phyloP scores from a whole-genome alignment of 1,140 invertebrate species.

The Zaprionus kolodkinae region DNA sequence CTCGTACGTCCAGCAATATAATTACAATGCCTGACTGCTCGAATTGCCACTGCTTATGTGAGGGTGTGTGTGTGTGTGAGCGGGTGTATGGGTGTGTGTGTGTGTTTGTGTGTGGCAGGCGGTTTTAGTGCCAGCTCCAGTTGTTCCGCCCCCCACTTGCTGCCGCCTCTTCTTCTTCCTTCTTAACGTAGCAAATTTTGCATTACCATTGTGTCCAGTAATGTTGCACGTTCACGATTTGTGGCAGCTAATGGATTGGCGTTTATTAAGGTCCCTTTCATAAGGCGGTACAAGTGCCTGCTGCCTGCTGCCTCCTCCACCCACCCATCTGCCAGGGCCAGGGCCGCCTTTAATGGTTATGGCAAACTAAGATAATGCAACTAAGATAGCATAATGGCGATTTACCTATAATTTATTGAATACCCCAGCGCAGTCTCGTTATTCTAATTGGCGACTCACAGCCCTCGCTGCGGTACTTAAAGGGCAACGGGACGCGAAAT shows the following conservation, averaged over 20 bases:
- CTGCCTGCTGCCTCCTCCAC: background rate
- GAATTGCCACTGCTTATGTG: slow-evolving; percentile 1
- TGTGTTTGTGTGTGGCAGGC: slow-evolving; percentile 16
- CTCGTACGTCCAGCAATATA: slow-evolving; percentile 73
- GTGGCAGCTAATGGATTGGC: slow-evolving; percentile 75
- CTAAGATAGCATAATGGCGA: slow-evolving; percentile 28
- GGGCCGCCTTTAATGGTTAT: slow-evolving; percentile 8
- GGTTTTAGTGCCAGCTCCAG: slow-evolving; percentile 48
- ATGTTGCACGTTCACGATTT: slow-evolving; percentile 61
- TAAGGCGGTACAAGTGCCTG: background rate
- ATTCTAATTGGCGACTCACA: slow-evolving; percentile 26
- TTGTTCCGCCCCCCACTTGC: background rate
- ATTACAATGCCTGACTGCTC: slow-evolving; percentile 73
- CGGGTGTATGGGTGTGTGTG: slow-evolving; percentile 1
- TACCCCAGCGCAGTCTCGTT: slow-evolving; percentile 5
- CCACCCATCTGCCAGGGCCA: background rate
- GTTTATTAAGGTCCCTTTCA: slow-evolving; percentile 60
- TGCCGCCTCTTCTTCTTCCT: background rate
- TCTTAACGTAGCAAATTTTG: slow-evolving; percentile 45
- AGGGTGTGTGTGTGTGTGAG: slow-evolving; percentile 1
- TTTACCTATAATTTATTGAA: slow-evolving; percentile 48
- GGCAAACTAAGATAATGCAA: slow-evolving; percentile 21
- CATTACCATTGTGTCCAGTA: slow-evolving; percentile 56
- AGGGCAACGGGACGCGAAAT: background rate
- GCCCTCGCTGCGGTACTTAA: background rate